Evolutionary conservation across 2,113 vertebrate genomes (phyloP).

Genomic region (Taurulus bubalis): DNA sequence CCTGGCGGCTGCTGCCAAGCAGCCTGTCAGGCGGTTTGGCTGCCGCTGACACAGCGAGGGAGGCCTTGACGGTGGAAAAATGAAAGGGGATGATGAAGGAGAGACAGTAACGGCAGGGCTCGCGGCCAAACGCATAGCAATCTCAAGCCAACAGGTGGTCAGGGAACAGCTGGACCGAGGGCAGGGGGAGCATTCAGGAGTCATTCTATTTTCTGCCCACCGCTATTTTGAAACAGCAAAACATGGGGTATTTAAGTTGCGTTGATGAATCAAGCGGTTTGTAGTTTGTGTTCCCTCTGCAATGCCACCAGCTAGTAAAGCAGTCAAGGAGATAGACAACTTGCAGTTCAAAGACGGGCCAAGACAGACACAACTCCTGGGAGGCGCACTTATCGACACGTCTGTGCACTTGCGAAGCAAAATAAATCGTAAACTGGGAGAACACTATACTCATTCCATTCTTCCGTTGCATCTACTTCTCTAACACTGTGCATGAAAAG

Average conservation of each 20-base stretch:
- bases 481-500: not conserved
- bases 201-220: slow-evolving; percentile 47
- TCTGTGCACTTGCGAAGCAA: not conserved
- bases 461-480: not conserved
- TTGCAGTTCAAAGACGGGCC: not conserved
- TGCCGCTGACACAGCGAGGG: slow-evolving; percentile 1
- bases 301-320: not conserved
- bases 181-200: not conserved
- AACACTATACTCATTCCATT: not conserved
- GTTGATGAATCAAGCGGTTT: not conserved
- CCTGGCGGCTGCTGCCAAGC: slow-evolving; percentile 19
- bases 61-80: slow-evolving; percentile 13
- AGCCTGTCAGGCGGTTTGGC: slow-evolving; percentile 18
- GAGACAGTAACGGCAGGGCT: not conserved
- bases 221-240: slow-evolving; percentile 34
- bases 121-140: slow-evolving; percentile 21
- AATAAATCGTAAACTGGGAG: no score
- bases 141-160: slow-evolving; percentile 55
- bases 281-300: not conserved
- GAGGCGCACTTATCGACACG: no score
- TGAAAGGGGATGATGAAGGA: slow-evolving; percentile 16
- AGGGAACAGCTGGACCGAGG: slow-evolving; percentile 27
- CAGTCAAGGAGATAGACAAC: not conserved
- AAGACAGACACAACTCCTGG: no score
- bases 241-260: not conserved